These are phyloP conservation scores for Dendropsophus ebraccatus DNA, from an alignment of 2,113 vertebrate species.

Conservation along the genomic window DNA sequence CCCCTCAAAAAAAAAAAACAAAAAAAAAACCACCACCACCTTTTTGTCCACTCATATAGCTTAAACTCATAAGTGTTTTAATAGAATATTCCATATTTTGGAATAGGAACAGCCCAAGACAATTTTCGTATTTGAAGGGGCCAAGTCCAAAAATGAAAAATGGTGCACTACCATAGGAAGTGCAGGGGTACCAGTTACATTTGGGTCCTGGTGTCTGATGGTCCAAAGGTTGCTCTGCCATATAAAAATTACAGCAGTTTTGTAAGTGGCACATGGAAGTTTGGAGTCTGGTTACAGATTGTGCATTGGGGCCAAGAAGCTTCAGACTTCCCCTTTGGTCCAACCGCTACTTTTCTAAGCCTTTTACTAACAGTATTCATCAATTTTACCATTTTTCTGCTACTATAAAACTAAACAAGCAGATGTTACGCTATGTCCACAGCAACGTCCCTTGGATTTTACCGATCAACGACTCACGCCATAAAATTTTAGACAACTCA, in stretches of 20 bases:
- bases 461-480: not conserved
- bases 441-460: not conserved
- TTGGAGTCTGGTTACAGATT: not conserved
- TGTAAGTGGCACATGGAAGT: not conserved
- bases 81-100: no score
- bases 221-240: not conserved
- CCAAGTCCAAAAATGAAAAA: no score
- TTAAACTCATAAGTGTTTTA: no score
- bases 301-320: not conserved
- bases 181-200: no score
- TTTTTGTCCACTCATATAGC: no score
- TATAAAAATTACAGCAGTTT: not conserved
- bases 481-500: slow-evolving; percentile 6
- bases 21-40: no score
- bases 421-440: slow-evolving; percentile 3
- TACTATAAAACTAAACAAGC: not conserved
- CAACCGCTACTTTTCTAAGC: no score
- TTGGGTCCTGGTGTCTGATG: no score
- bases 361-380: not conserved
- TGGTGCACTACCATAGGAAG: no score
- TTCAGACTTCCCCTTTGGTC: not conserved
- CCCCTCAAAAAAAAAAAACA: no score
- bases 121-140: no score
- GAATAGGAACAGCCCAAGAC: no score
- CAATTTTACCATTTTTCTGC: not conserved